A percentile compares a stretch with the other conserved stretches of the same genome.
Conservation (phyloP, 2,113 vertebrate species). For the Lophochroa leadbeateri region DNA sequence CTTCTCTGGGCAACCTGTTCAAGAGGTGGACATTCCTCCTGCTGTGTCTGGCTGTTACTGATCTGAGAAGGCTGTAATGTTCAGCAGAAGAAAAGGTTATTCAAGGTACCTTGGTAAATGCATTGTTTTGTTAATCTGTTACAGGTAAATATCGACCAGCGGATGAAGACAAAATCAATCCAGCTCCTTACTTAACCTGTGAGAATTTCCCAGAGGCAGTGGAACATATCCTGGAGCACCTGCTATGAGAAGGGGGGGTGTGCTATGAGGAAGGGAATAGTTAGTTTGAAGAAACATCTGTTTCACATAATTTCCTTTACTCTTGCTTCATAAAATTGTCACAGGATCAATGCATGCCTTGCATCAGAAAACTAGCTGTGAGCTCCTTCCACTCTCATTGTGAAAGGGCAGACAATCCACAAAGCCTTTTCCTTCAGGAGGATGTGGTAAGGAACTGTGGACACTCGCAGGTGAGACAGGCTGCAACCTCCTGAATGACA, state of each 20-base stretch:
- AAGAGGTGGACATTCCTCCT: background rate
- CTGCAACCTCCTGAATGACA: background rate
- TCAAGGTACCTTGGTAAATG: background rate
- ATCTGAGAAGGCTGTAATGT: background rate
- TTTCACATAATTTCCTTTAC: background rate
- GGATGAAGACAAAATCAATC: conserved; percentile 86
- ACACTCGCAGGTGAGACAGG: background rate
- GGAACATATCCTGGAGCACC: conserved; percentile 82
- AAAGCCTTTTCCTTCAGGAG: background rate
- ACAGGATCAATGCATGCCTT: background rate
- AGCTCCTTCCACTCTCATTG: background rate
- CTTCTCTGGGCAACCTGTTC: background rate
- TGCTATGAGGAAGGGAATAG: conserved; percentile 46
- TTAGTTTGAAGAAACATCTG: background rate
- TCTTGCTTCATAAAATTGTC: background rate
- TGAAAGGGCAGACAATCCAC: background rate
- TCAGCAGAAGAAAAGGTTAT: accelerated
- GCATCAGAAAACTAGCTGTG: background rate
- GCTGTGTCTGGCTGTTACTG: background rate
- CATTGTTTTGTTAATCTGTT: conserved; percentile 1
- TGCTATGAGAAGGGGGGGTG: conserved; percentile 58
- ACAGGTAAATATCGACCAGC: conserved; percentile 87
- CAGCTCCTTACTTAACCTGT: conserved; percentile 84
- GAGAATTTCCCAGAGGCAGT: conserved; percentile 87
- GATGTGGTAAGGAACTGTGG: background rate